Percentiles rank a stretch among this genome's conserved stretches.
phyloP scores from a whole-genome alignment of 2,888 invertebrate species.

The Pseudococcus jackbeardsleyi region DNA sequence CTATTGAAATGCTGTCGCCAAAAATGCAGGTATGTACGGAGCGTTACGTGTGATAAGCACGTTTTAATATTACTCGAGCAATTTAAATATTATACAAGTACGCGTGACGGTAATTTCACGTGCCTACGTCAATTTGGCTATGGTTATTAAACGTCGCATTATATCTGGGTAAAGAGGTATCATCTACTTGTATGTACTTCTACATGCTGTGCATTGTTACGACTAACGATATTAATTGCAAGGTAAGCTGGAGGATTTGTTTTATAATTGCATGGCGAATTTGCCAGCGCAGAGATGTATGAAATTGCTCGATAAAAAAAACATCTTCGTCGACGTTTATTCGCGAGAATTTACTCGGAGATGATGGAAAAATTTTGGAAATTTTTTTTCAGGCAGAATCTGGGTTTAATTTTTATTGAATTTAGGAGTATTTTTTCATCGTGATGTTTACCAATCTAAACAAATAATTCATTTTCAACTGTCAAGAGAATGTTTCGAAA shows the following conservation, averaged over 20 bases:
- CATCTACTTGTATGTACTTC: background rate
- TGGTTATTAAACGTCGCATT: background rate
- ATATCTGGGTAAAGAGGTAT: background rate
- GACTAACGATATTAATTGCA: background rate
- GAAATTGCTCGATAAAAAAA: background rate
- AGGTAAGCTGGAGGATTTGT: background rate
- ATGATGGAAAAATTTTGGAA: no score
- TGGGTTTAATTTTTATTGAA: no score
- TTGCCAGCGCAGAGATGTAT: background rate
- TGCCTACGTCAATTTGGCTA: background rate
- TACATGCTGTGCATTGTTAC: background rate
- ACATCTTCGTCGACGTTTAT: background rate
- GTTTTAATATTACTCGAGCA: conserved; percentile 3
- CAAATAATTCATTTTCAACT: no score
- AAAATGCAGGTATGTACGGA: conserved; percentile 3
- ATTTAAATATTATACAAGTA: conserved; percentile 10
- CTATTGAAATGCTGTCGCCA: background rate
- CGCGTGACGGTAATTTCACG: conserved; percentile 10
- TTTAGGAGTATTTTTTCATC: no score
- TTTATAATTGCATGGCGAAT: background rate
- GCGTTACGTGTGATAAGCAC: background rate
- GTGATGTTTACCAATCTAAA: no score
- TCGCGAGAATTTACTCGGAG: no score
- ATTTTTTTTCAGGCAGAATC: no score
- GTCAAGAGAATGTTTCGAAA: no score